Base-by-base conservation (phyloP, 2,797 vertebrate genomes). In the Darevskia nairensis region DNA sequence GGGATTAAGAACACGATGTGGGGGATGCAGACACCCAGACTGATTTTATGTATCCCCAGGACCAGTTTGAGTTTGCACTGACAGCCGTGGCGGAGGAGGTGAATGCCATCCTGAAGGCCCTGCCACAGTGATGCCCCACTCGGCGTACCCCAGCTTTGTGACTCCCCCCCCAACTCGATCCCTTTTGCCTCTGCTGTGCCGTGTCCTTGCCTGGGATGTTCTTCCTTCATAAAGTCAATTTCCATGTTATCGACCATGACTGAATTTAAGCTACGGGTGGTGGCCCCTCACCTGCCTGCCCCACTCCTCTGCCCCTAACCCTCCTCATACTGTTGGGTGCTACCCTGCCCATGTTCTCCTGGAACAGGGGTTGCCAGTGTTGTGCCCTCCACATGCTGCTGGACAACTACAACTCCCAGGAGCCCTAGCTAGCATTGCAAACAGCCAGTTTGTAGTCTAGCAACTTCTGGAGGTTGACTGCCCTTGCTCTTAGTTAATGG, bases 51-150 rank as follows among this genome's bases (percentile, higher is more conserved):
- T 80, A 61, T 80, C 64, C 66, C 32, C 92, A 99, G 99, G 99
- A 99, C 95, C 99, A 99, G 97, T 99, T 99, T 96, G 98, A 99
- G 96, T 99, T 99, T 21, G 98, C 98, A 0, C 96, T 99, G 95
- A 99, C 99, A 0, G 98, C 98, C 0, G 99, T 99, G 92, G 99
- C 99, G 0, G 99, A 99, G 94, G 99, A 99, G 93, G 99, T 99
- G 93, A 99, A 99, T 0, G 99, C 98, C 96, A 99, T 99, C 94
- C 97, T 99, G 95, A 99, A 99, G 96, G 98, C 98, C 0, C 96
- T 99, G 94, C 98, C 99, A 0, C 98, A 99, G 96, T 99, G 97
- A 99, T 71, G 75, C 66, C 66, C 0, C 89, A 66, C 84, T 44
- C 55, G 72, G 41, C 66, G 61, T 29, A 86, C 41, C n/a, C 90